Evolutionary conservation across 2,113 vertebrate species (phyloP), one percentile per base, ranked within the genome.

Genomic region (Ciconia boyciana): DNA sequence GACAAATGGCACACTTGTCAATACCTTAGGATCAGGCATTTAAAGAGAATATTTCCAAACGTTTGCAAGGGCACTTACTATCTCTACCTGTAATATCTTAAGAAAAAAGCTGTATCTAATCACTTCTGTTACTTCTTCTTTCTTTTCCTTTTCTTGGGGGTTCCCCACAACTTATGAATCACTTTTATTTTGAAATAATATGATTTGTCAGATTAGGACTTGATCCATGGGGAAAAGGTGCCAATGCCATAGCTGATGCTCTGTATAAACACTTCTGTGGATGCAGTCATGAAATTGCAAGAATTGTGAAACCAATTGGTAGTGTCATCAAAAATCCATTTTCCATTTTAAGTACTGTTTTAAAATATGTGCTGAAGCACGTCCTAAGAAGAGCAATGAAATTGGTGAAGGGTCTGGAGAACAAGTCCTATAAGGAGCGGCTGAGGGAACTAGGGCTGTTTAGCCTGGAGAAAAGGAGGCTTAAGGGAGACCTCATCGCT

Each of bases 341-440:
- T 87, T 83, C 31, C 5, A 18, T 91, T 71, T 72, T 46, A 48
- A 62, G 44, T 28, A 49, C 11, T 74, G 17, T 32, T 83, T 54
- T 79, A 74, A 83, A 64, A 72, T 25, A 34, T 10, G 8, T 20
- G 3, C 31, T 48, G 24, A 6, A 64, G 2, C 1, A 5, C 1
- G 1, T 26, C 10, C 13, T 21, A 46, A 46, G 48, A 72, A 24
- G 7, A 36, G 13, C 19, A 71, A 43, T 0, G 2, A 44, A 62
- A 9, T 9, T 44, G 7, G 8, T 16, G 13, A 54, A 36, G 16
- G 20, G 7, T 36, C 13, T 84, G 20, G 26, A 44, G 20, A 19
- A 26, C 8, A 69, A 24, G 11, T 66, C 6, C 2, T 80, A 7
- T 62, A 9, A 39, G 11, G 5, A 21, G 8, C 0, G 1, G 13